Evolutionary conservation across 2,797 vertebrate genomes (phyloP).

Genomic region (Sparus aurata): DNA sequence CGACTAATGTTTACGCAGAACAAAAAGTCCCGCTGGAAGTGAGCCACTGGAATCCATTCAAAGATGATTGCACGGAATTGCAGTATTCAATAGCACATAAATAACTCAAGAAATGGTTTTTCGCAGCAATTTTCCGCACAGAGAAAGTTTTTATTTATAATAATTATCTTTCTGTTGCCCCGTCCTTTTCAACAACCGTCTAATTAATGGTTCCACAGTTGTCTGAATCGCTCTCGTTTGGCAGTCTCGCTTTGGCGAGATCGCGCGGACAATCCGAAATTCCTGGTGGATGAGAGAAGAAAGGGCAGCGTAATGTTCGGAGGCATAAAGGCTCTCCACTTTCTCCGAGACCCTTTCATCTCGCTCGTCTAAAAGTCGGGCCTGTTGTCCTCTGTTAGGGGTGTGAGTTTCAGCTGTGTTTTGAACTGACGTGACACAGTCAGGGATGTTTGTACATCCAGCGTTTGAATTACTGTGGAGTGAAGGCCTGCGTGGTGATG

Average conservation of each 20-base stretch:
- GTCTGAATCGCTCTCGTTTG: constrained; percentile 52
- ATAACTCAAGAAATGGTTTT: background rate
- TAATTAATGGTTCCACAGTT: constrained; percentile 50
- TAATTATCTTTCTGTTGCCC: constrained; percentile 10
- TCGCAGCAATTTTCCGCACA: background rate
- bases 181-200: constrained; percentile 21
- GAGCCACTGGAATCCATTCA: background rate
- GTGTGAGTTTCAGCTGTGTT: constrained; percentile 79
- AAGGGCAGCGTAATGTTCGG: constrained; percentile 59
- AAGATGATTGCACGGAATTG: constrained; percentile 7
- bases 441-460: constrained; percentile 80
- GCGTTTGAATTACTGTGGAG: constrained; percentile 73
- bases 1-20: constrained; percentile 23
- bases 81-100: background rate
- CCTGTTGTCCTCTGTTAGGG: constrained; percentile 75
- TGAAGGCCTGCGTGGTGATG: constrained; percentile 77
- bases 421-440: constrained; percentile 71
- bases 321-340: constrained; percentile 66
- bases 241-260: constrained; percentile 35
- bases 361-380: constrained; percentile 55
- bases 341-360: constrained; percentile 79
- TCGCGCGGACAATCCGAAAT: constrained; percentile 55
- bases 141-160: constrained; percentile 7
- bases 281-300: constrained; percentile 56
- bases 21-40: constrained; percentile 26